Percentiles rank a stretch among this genome's conserved stretches.
Conservation (phyloP, 2,113 vertebrate species). For the Erythrocercus mccallii region DNA sequence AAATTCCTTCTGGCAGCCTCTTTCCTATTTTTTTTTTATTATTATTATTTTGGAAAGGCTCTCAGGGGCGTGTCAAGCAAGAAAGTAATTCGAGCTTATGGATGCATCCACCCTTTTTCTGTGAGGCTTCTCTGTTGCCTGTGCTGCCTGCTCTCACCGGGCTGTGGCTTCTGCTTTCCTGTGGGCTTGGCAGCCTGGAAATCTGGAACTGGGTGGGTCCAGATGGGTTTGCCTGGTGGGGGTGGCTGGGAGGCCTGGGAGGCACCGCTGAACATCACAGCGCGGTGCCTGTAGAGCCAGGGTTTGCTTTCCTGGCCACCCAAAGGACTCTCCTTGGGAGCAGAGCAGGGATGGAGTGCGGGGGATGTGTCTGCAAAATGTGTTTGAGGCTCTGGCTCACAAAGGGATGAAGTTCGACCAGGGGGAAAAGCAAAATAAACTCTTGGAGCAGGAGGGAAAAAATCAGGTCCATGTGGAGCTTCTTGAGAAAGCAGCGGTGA, state of each 20-base stretch:
- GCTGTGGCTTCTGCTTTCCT: neutral
- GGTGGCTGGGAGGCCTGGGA: neutral
- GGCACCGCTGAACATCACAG: accelerated
- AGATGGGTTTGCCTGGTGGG: neutral
- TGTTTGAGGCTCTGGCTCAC: neutral
- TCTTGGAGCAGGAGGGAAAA: accelerated
- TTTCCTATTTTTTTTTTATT: neutral
- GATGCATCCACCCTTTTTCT: neutral
- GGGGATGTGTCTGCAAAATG: neutral
- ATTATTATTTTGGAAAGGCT: neutral
- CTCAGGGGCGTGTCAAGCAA: neutral
- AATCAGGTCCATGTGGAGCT: neutral
- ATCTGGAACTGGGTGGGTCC: neutral
- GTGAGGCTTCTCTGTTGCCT: neutral
- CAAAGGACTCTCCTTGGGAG: neutral
- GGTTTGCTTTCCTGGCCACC: neutral
- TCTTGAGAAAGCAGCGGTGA: neutral
- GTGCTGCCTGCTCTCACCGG: neutral
- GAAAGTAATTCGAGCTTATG: neutral
- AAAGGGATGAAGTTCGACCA: neutral
- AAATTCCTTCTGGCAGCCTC: neutral
- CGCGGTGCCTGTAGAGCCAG: accelerated
- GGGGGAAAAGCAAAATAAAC: neutral
- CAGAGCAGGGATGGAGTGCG: neutral
- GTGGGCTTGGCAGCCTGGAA: neutral